A percentile compares a stretch with the other conserved stretches of the same genome.
These are phyloP conservation scores for Papio anubis DNA, from an alignment of 2,113 vertebrate genomes.

Conservation along the genomic window DNA sequence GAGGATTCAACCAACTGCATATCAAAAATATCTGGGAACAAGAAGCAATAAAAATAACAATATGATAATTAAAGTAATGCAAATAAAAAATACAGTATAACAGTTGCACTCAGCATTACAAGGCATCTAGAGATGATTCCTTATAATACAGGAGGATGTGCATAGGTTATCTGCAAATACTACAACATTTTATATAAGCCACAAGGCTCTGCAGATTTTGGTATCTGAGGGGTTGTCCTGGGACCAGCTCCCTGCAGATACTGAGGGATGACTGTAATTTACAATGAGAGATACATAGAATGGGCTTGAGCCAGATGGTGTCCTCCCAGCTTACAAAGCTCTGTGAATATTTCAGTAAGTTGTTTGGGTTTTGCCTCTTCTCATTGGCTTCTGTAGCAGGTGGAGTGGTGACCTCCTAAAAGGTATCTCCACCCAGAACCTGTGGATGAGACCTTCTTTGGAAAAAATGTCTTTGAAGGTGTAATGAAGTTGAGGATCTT, in stretches of 20 bases:
- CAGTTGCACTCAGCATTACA: not conserved
- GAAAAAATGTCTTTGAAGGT: not conserved
- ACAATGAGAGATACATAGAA: not conserved
- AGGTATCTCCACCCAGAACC: not conserved
- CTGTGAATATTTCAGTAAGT: not conserved
- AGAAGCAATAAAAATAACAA: not conserved
- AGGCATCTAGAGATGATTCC: not conserved
- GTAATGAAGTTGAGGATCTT: not conserved
- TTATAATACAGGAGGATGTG: not conserved
- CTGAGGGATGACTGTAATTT: not conserved
- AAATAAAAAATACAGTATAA: not conserved
- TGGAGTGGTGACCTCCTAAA: not conserved
- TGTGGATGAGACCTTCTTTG: not conserved
- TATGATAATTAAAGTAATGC: not conserved
- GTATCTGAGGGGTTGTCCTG: not conserved
- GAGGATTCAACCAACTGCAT: not conserved
- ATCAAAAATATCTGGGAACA: not conserved
- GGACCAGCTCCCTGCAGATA: not conserved
- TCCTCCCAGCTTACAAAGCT: not conserved
- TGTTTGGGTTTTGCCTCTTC: not conserved
- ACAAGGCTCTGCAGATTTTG: not conserved
- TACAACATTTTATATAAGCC: not conserved
- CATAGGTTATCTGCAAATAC: not conserved
- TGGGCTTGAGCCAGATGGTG: rapidly evolving
- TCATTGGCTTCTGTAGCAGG: not conserved